phyloP scores from a whole-genome alignment of 2,797 vertebrate genomes.

The Triplophysa bombifrons region DNA sequence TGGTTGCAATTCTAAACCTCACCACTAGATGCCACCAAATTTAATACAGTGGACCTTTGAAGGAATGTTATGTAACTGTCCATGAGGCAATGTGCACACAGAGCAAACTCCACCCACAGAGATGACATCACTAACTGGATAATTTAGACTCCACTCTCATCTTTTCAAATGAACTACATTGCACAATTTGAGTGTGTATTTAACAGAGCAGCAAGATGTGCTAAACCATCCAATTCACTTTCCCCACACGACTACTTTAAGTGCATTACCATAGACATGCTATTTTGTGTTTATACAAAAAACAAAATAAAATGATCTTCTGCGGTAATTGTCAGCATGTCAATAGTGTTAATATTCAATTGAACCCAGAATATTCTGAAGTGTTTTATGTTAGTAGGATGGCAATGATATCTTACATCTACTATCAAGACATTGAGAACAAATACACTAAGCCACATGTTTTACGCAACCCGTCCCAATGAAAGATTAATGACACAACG shows the following conservation, averaged over 20 bases:
- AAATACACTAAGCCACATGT: conserved; percentile 18
- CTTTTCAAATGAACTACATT: no score
- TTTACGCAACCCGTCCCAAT: conserved; percentile 4
- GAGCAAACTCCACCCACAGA: neutral
- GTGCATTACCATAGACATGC: neutral
- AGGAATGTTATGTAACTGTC: neutral
- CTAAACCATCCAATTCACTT: no score
- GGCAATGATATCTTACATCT: neutral
- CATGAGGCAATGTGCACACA: neutral
- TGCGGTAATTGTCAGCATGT: neutral
- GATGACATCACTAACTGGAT: neutral
- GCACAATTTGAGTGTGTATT: no score
- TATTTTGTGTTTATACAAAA: neutral
- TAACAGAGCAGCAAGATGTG: no score
- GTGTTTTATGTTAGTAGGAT: neutral
- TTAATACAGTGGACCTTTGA: neutral
- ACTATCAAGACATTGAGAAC: neutral
- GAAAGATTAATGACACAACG: conserved; percentile 7
- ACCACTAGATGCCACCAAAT: no score
- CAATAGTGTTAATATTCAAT: neutral
- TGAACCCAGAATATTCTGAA: no score
- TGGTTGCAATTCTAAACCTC: no score
- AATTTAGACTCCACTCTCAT: no score
- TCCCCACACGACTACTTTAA: no score
- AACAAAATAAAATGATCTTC: neutral